Percentiles rank a stretch among this genome's conserved stretches.
These are phyloP conservation scores for Rhynchomys soricoides DNA, from an alignment of 2,113 vertebrate genomes.

Conservation along the genomic window DNA sequence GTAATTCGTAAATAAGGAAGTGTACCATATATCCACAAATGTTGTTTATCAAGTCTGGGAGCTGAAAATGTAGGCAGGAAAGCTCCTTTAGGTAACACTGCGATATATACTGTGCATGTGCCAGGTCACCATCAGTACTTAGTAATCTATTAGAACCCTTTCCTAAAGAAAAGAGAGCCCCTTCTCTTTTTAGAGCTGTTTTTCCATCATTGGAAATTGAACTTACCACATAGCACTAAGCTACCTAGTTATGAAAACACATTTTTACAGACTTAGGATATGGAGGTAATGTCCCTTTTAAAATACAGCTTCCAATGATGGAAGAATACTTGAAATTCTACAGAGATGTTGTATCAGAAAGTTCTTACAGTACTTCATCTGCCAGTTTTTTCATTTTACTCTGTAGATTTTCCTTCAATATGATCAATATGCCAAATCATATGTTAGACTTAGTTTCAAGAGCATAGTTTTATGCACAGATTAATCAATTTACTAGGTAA, in stretches of 20 bases:
- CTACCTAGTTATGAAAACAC: constrained; percentile 8
- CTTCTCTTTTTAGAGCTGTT: not conserved
- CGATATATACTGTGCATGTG: not conserved
- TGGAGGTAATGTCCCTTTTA: not conserved
- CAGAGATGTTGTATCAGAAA: not conserved
- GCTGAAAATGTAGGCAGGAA: no score
- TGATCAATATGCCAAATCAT: not conserved
- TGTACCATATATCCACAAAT: not conserved
- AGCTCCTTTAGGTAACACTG: not conserved
- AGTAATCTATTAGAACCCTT: not conserved
- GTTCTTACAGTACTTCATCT: not conserved
- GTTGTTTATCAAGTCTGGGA: no score
- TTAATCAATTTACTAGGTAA: not conserved
- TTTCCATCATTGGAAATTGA: not conserved
- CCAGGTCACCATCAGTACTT: not conserved
- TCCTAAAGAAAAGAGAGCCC: not conserved
- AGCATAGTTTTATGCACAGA: not conserved
- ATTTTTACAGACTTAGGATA: not conserved
- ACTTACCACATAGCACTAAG: not conserved
- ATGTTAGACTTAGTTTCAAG: constrained; percentile 19
- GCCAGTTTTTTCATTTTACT: not conserved
- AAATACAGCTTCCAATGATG: not conserved
- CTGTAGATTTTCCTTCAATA: not conserved
- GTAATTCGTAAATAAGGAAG: not conserved
- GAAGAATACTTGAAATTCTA: constrained; percentile 15